phyloP scores from a whole-genome alignment of 1,140 invertebrate genomes.

The Littorina saxatilis region DNA sequence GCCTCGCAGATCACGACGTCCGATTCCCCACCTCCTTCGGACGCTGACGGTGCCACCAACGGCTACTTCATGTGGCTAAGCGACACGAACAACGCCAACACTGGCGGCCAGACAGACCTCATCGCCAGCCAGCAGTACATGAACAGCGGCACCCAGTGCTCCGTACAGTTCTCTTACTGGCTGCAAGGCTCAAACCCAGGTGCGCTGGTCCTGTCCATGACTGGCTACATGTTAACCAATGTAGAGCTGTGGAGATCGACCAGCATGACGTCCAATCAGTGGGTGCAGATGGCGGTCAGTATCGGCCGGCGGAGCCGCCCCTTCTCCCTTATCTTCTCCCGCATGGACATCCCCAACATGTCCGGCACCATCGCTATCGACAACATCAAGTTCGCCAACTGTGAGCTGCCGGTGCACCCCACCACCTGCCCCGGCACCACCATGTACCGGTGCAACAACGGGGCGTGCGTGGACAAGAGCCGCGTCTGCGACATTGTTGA shows the following conservation, averaged over 20 bases:
- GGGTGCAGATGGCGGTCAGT: slow-evolving; percentile 34
- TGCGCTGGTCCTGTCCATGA: slow-evolving; percentile 45
- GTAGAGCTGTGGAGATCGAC: slow-evolving; percentile 57
- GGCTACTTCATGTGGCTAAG: slow-evolving; percentile 38
- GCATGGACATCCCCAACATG: background rate
- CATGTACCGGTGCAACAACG: slow-evolving; percentile 55
- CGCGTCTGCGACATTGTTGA: slow-evolving; percentile 71
- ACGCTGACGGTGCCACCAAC: slow-evolving; percentile 19
- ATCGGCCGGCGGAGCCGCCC: slow-evolving; percentile 39
- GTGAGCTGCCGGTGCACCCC: slow-evolving; percentile 52
- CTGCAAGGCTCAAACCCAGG: slow-evolving; percentile 80
- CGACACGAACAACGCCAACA: slow-evolving; percentile 36
- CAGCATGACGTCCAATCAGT: slow-evolving; percentile 40
- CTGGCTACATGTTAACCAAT: slow-evolving; percentile 41
- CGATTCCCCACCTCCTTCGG: slow-evolving; percentile 3
- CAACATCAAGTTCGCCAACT: slow-evolving; percentile 80
- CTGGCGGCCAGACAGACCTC: slow-evolving; percentile 44
- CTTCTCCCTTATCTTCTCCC: slow-evolving; percentile 37
- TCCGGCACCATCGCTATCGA: slow-evolving; percentile 86
- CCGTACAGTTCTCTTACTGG: slow-evolving; percentile 82
- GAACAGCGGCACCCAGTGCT: slow-evolving; percentile 57
- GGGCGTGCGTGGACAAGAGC: slow-evolving; percentile 58
- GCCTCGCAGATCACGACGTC: background rate
- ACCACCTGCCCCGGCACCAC: slow-evolving; percentile 59
- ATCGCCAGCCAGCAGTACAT: slow-evolving; percentile 12